Conservation (phyloP, 1,140 invertebrate genomes). For the Drosophila persimilis region DNA sequence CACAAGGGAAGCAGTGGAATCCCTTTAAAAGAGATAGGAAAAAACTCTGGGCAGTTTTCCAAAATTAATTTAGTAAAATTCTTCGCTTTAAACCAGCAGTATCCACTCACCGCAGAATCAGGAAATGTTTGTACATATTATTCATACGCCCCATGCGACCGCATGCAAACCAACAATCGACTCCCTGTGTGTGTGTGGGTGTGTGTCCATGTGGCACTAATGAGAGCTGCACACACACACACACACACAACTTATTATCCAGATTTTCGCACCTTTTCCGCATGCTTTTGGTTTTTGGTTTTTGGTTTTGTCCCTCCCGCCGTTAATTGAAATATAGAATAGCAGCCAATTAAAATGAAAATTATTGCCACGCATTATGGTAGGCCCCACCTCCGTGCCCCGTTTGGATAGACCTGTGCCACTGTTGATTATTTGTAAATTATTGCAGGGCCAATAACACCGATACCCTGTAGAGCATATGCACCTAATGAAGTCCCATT, state of each 20-base stretch:
- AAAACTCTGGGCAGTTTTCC: not conserved
- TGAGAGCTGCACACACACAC: conserved; percentile 34
- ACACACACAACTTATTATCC: conserved; percentile 19
- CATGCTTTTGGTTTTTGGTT: conserved; percentile 49
- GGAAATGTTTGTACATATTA: conserved; percentile 28
- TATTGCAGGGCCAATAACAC: conserved; percentile 55
- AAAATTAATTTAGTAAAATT: not conserved
- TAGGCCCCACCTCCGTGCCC: not conserved
- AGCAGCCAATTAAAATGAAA: conserved; percentile 63
- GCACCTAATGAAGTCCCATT: conserved; percentile 48
- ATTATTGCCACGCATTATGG: conserved; percentile 50
- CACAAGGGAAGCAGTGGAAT: not conserved
- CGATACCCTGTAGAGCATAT: conserved; percentile 17
- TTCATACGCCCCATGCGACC: conserved; percentile 45
- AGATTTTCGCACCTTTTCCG: conserved; percentile 57
- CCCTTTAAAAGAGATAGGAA: not conserved
- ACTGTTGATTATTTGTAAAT: conserved; percentile 61
- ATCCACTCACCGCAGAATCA: not conserved
- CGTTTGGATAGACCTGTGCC: no score
- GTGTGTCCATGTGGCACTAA: conserved; percentile 32
- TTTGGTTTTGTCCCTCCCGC: conserved; percentile 33
- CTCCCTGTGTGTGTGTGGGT: conserved; percentile 3
- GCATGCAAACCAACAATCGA: conserved; percentile 22
- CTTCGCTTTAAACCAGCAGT: not conserved
- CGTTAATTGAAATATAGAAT: conserved; percentile 60